These are phyloP conservation scores for Bombus soroeensis DNA, from an alignment of 1,140 invertebrate species.

Conservation along the genomic window DNA sequence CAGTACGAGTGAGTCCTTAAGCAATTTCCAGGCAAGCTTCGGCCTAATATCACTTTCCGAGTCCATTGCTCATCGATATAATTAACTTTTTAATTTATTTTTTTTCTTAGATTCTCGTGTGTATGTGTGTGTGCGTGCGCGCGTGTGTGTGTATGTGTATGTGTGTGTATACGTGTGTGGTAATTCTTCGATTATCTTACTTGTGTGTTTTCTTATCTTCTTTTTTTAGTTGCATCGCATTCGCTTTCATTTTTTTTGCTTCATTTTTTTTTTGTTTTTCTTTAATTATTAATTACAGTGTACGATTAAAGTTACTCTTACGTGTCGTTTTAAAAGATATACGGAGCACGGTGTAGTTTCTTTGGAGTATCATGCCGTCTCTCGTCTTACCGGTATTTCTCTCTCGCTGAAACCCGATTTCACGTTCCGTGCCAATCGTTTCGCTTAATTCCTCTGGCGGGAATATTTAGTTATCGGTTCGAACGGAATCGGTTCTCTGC, in stretches of 20 bases:
- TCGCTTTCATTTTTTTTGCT: constrained; percentile 43
- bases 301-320: constrained; percentile 78
- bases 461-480: neutral
- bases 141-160: constrained; percentile 34
- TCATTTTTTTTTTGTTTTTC: constrained; percentile 38
- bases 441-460: neutral
- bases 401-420: neutral
- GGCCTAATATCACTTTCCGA: constrained; percentile 84
- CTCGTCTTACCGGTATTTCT: neutral
- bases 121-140: too few species aligned
- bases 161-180: constrained; percentile 35
- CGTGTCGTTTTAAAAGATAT: constrained; percentile 74
- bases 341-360: constrained; percentile 79
- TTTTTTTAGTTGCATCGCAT: constrained; percentile 38
- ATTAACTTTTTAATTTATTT: constrained; percentile 65
- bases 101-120: constrained; percentile 15
- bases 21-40: constrained; percentile 83
- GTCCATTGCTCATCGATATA: constrained; percentile 81
- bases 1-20: constrained; percentile 83
- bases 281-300: constrained; percentile 77
- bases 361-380: constrained; percentile 76
- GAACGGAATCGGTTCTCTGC: neutral
- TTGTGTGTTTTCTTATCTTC: constrained; percentile 35
- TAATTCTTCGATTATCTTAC: constrained; percentile 63
- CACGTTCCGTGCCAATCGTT: neutral